phyloP scores from a whole-genome alignment of 2,888 invertebrate species.

The Coleophora deauratella region DNA sequence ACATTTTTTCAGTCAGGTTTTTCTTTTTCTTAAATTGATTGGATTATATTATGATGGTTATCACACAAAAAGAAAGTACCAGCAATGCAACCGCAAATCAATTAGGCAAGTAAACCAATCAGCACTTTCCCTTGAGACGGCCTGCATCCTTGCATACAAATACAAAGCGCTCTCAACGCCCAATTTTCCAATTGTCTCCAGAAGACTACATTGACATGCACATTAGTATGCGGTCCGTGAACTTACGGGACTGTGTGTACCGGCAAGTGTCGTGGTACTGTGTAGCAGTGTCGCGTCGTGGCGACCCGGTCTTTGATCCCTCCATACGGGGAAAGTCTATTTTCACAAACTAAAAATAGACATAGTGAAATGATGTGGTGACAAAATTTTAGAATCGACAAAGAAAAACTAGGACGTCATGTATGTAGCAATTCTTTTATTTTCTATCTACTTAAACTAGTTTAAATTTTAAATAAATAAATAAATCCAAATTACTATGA shows the following conservation, averaged over 20 bases:
- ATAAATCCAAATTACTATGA: neutral
- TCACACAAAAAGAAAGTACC: too few species aligned
- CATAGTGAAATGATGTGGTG: constrained; percentile 25
- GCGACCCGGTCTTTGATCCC: constrained; percentile 42
- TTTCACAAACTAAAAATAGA: constrained; percentile 31
- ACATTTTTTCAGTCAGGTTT: too few species aligned
- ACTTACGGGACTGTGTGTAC: constrained; percentile 38
- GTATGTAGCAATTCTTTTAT: neutral
- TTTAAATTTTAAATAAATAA: neutral
- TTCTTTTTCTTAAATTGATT: too few species aligned
- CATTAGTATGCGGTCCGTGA: constrained; percentile 48
- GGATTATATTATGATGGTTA: too few species aligned
- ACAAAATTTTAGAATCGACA: neutral
- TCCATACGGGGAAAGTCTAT: constrained; percentile 54
- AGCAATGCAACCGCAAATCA: constrained; percentile 4
- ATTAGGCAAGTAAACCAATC: constrained; percentile 3
- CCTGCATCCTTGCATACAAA: constrained; percentile 29
- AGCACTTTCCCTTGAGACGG: constrained; percentile 19
- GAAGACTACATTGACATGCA: constrained; percentile 21
- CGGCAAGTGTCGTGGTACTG: too few species aligned
- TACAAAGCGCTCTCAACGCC: constrained; percentile 29
- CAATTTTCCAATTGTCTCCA: constrained; percentile 44
- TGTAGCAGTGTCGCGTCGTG: constrained; percentile 29
- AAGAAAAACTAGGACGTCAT: neutral
- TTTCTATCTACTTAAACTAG: neutral